Conservation (phyloP, 1,140 invertebrate species). For the Tetragnatha versicolor region DNA sequence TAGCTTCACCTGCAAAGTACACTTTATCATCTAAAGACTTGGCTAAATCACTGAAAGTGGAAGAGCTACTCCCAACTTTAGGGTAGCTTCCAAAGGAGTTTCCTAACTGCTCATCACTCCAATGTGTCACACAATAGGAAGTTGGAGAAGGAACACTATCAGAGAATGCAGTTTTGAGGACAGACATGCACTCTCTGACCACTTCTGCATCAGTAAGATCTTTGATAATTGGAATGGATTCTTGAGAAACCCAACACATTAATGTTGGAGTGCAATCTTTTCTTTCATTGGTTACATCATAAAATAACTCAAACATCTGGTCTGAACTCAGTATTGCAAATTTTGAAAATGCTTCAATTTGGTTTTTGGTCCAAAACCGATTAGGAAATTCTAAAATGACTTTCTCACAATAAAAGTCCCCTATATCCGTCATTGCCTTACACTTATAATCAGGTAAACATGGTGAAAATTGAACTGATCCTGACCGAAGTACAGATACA, state of each 20-base stretch:
- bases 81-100: slow-evolving; percentile 66
- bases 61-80: slow-evolving; percentile 62
- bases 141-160: slow-evolving; percentile 62
- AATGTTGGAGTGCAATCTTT: slow-evolving; percentile 13
- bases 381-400: slow-evolving; percentile 64
- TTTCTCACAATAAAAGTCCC: slow-evolving; percentile 67
- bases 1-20: slow-evolving; percentile 68
- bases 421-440: slow-evolving; percentile 62
- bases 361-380: slow-evolving; percentile 64
- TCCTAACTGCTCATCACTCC: slow-evolving; percentile 62
- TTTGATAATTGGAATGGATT: neutral
- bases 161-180: slow-evolving; percentile 24
- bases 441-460: slow-evolving; percentile 63
- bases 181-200: slow-evolving; percentile 57
- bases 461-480: slow-evolving; percentile 63
- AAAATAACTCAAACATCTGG: slow-evolving; percentile 10
- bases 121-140: slow-evolving; percentile 65
- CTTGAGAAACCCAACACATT: neutral
- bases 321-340: slow-evolving; percentile 30
- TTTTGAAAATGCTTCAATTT: slow-evolving; percentile 61
- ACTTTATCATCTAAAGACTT: slow-evolving; percentile 63
- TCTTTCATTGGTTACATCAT: slow-evolving; percentile 15
- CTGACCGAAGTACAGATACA: slow-evolving; percentile 63
- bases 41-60: slow-evolving; percentile 64
- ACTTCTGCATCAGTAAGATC: slow-evolving; percentile 15